phyloP scores from a whole-genome alignment of 2,888 invertebrate genomes.

The Chrysolina oricalcia region DNA sequence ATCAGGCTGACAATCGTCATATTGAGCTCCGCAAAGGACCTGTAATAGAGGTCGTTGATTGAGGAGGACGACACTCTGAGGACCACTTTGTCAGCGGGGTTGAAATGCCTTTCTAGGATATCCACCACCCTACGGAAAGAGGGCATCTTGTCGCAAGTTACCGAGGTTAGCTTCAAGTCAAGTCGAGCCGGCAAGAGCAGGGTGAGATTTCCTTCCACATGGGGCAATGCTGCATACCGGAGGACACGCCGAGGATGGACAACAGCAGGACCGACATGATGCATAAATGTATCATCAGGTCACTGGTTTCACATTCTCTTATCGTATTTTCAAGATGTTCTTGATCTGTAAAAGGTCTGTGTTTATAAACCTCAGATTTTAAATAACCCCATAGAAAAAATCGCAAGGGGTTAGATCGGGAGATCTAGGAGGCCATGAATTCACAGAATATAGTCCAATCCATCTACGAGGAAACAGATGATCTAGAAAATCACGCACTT shows the following conservation, averaged over 20 bases:
- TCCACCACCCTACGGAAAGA: conserved; percentile 84
- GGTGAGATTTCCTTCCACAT: conserved; percentile 88
- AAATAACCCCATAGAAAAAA: no score
- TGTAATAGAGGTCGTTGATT: conserved; percentile 82
- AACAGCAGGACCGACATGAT: conserved; percentile 78
- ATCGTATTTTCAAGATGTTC: no score
- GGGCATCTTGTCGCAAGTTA: conserved; percentile 61
- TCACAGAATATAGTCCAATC: no score
- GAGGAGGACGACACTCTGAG: conserved; percentile 84
- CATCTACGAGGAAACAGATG: no score
- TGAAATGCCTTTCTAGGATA: conserved; percentile 83
- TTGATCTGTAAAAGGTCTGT: no score
- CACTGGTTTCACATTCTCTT: conserved; percentile 14
- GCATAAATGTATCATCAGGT: conserved; percentile 41
- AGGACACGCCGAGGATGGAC: conserved; percentile 76
- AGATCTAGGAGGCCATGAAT: no score
- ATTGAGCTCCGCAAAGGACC: conserved; percentile 85
- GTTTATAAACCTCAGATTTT: no score
- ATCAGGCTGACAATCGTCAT: conserved; percentile 84
- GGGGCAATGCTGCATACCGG: conserved; percentile 80
- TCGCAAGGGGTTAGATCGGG: no score
- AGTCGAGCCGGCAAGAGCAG: conserved; percentile 81
- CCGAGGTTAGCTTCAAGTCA: conserved; percentile 66
- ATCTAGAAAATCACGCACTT: no score
- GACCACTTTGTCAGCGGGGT: conserved; percentile 81